phyloP scores from a whole-genome alignment of 2,113 vertebrate genomes.

The Bubo bubo region DNA sequence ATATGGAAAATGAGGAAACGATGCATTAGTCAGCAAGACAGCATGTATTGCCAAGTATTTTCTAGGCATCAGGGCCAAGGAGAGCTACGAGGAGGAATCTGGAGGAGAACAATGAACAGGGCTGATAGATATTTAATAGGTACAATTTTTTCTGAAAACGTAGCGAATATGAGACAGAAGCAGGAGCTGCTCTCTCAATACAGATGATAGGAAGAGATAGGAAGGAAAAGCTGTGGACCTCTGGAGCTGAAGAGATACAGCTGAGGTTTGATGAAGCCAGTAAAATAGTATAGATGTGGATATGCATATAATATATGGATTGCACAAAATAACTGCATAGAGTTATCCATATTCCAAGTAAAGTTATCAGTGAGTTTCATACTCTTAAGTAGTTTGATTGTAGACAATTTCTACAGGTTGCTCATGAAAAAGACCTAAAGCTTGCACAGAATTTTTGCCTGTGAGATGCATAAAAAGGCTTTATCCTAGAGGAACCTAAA shows the following conservation, averaged over 20 bases:
- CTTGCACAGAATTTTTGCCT: background rate
- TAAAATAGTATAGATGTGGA: background rate
- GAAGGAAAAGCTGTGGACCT: background rate
- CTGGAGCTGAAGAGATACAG: background rate
- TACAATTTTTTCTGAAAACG: background rate
- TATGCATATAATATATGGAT: background rate
- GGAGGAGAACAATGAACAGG: background rate
- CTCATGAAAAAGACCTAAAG: background rate
- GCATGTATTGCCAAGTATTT: slow-evolving; percentile 32
- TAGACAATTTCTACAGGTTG: background rate
- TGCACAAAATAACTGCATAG: background rate
- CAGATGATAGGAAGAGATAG: background rate
- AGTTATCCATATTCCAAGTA: background rate
- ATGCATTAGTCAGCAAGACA: slow-evolving; percentile 32
- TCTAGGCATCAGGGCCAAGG: slow-evolving; percentile 14
- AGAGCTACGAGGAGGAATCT: background rate
- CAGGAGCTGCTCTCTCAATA: background rate
- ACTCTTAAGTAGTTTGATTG: background rate
- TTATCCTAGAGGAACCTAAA: background rate
- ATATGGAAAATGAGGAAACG: background rate
- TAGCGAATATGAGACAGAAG: background rate
- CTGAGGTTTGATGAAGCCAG: background rate
- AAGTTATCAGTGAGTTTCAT: background rate
- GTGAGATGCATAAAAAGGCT: background rate
- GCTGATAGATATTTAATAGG: background rate